phyloP scores from a whole-genome alignment of 2,113 vertebrate species.

The Seriola quinqueradiata region DNA sequence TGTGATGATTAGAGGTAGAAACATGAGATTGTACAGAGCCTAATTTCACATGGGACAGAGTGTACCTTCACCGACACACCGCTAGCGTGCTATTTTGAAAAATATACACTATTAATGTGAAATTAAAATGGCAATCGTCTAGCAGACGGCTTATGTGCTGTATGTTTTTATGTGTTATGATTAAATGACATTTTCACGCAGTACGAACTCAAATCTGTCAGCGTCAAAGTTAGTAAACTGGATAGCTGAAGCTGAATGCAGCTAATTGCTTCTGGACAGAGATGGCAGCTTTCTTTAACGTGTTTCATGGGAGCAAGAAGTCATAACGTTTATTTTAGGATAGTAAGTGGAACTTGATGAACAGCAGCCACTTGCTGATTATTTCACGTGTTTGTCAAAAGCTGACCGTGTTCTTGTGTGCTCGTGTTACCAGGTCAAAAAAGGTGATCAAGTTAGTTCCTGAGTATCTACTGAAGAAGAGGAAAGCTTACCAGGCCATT shows the following conservation, averaged over 20 bases:
- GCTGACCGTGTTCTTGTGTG: not conserved
- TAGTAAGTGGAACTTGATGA: not conserved
- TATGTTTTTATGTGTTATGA: too few species aligned
- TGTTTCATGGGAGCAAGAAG: not conserved
- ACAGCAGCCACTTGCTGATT: too few species aligned
- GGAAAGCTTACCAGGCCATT: constrained; percentile 94
- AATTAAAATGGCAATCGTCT: not conserved
- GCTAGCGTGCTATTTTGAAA: not conserved
- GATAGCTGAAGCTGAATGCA: not conserved
- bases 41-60: constrained; percentile 1
- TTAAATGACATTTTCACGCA: not conserved
- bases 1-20: not conserved
- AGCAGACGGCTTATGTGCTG: not conserved
- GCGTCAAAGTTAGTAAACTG: not conserved
- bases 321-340: not conserved
- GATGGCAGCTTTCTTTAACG: not conserved
- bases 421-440: constrained; percentile 70
- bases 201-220: not conserved
- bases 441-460: constrained; percentile 93
- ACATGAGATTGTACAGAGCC: not conserved
- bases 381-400: not conserved
- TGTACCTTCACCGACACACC: not conserved
- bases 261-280: not conserved
- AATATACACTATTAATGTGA: not conserved
- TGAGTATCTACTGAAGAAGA: constrained; percentile 95